Percentiles rank a stretch among this genome's conserved stretches.
phyloP scores from a whole-genome alignment of 2,113 vertebrate genomes.

The Lutjanus erythropterus region DNA sequence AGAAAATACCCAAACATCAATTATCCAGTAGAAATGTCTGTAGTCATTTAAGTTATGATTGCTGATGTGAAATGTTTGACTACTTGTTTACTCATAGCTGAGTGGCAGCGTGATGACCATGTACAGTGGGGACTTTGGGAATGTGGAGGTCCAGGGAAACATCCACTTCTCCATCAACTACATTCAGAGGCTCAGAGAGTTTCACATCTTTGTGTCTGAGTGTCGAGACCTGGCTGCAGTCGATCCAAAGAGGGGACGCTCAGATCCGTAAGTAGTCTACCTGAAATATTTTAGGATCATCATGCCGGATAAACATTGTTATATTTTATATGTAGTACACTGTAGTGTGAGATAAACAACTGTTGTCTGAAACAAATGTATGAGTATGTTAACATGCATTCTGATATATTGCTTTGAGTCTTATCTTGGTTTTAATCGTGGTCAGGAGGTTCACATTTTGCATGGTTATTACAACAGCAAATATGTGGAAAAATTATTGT shows the following conservation, averaged over 20 bases:
- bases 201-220: conserved; percentile 93
- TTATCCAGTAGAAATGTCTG: background rate
- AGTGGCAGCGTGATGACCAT: conserved; percentile 94
- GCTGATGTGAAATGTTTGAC: background rate
- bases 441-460: too few species aligned
- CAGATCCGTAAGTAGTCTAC: conserved; percentile 91
- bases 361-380: too few species aligned
- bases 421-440: too few species aligned
- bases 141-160: conserved; percentile 91
- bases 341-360: too few species aligned
- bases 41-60: background rate
- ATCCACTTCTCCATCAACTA: conserved; percentile 96
- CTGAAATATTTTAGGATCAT: too few species aligned
- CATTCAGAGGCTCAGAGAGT: conserved; percentile 89
- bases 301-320: too few species aligned
- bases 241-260: conserved; percentile 91
- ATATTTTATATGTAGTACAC: too few species aligned
- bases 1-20: background rate
- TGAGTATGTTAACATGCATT: too few species aligned
- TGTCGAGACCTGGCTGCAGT: conserved; percentile 91
- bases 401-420: too few species aligned
- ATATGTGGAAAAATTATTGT: too few species aligned
- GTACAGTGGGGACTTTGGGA: conserved; percentile 91
- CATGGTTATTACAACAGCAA: too few species aligned
- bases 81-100: conserved; percentile 80